Base-by-base conservation (phyloP, 64 coral and sea anemone species). In the Hydrozoanthus tunicans region DNA sequence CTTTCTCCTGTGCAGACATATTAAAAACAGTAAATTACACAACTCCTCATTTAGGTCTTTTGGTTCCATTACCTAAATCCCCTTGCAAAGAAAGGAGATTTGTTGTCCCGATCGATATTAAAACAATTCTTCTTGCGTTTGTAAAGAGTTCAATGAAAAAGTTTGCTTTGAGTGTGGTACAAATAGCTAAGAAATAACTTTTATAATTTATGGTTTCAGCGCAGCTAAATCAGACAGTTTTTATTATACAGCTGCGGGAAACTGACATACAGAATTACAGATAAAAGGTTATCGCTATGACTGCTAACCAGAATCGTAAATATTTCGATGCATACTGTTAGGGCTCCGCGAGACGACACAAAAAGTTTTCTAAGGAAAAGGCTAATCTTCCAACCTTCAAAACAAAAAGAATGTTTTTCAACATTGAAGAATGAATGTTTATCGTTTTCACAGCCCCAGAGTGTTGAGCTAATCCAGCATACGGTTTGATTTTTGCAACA, bases 1-100 rank as follows among this genome's bases (percentile, higher is more conserved):
- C 14, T 72, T 73, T 88, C 70, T 59, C 12, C 32, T 51, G 53
- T 58, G 8, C 54, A 74, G 69, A 74, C 69, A 88, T 59, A 73
- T n/a, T 88, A 73, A 73, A 73, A 12, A 59, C 20, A 7, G 53
- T 26, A 85, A 74, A 88, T 75, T 9, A 59, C n/a, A 86, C 53
- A 86, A 59, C 59, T 73, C 59, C 51, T 15, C 24, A 56, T 59
- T 56, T 58, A 88, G 59, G 25, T 60, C 3, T 27, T 59, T 75
- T 75, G 69, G 43, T n/a, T 59, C 59, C 51, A 88, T 88, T 74
- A 75, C 84, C 59, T 32, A 24, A 88, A 74, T 75, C 43, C 68
- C 69, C 9, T 74, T 73, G 55, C 20, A 20, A 86, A 86, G 53
- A 14, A 17, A 27, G 51, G n/a, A 65, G 53, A 56, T 6, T 5